These are phyloP conservation scores for Eilema caniola DNA, from an alignment of 2,888 invertebrate species.

Conservation along the genomic window DNA sequence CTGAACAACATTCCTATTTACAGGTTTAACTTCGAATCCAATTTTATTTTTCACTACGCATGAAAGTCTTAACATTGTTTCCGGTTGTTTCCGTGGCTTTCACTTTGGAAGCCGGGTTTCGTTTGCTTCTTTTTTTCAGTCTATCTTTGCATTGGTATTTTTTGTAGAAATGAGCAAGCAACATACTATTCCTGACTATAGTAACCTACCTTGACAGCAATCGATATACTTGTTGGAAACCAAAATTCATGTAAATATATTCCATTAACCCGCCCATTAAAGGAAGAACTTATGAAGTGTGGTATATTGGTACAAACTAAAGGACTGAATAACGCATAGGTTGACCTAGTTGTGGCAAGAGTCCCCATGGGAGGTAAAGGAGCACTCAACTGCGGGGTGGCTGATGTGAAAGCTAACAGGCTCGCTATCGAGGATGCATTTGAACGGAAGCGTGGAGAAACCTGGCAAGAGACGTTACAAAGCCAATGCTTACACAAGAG, in stretches of 20 bases:
- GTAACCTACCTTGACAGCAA: no score
- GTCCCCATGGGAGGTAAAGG: conserved; percentile 44
- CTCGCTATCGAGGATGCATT: conserved; percentile 44
- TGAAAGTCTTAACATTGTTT: no score
- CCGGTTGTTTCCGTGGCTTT: no score
- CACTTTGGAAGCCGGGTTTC: no score
- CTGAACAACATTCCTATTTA: conserved; percentile 32
- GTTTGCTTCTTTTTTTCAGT: no score
- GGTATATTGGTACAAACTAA: conserved; percentile 26
- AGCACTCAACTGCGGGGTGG: conserved; percentile 37
- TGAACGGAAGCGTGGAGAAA: conserved; percentile 34
- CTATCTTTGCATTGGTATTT: no score
- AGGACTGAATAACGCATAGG: conserved; percentile 45
- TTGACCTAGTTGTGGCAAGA: conserved; percentile 48
- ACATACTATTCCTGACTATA: no score
- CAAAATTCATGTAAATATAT: background rate
- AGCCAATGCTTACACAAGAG: background rate
- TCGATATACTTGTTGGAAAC: background rate
- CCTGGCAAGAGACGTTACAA: conserved; percentile 26
- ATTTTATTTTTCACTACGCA: no score
- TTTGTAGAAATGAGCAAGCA: no score
- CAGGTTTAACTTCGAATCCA: background rate
- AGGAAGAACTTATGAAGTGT: background rate
- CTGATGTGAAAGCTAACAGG: conserved; percentile 48
- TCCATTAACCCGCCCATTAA: conserved; percentile 5